phyloP scores from a whole-genome alignment of 1,140 invertebrate species.

The Leptinotarsa texana region DNA sequence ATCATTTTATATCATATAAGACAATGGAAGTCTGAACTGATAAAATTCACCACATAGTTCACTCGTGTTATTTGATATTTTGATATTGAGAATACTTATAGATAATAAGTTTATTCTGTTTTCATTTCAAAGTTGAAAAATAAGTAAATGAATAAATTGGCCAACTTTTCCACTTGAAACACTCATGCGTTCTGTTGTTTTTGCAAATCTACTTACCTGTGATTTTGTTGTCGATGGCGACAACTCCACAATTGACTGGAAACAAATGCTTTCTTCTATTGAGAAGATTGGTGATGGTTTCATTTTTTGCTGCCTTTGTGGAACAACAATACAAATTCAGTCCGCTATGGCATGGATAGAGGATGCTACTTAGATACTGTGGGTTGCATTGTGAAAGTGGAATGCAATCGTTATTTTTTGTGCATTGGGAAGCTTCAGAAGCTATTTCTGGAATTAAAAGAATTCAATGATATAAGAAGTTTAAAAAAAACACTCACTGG shows the following conservation, averaged over 20 bases:
- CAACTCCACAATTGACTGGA: conserved; percentile 40
- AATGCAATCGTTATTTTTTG: conserved; percentile 16
- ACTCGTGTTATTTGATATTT: too few relatives aligned
- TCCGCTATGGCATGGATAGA: conserved; percentile 28
- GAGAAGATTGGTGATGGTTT: background rate
- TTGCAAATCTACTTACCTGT: conserved; percentile 43
- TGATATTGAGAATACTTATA: too few relatives aligned
- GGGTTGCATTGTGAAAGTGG: conserved; percentile 17
- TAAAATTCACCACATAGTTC: too few relatives aligned
- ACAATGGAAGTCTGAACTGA: too few relatives aligned
- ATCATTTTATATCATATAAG: too few relatives aligned
- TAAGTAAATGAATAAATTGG: too few relatives aligned
- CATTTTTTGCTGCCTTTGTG: conserved; percentile 11
- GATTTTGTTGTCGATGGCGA: conserved; percentile 49
- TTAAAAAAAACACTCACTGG: too few relatives aligned
- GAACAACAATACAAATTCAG: conserved; percentile 29
- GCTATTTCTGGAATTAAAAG: background rate
- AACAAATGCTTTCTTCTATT: conserved; percentile 28
- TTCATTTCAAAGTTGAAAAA: too few relatives aligned
- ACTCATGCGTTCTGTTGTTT: too few relatives aligned
- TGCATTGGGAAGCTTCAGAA: conserved; percentile 11
- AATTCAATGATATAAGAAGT: background rate
- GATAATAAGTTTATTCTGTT: too few relatives aligned
- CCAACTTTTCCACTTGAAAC: too few relatives aligned
- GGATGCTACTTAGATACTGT: background rate